phyloP scores from a whole-genome alignment of 1,140 invertebrate genomes.

The Drosophila arizonae region DNA sequence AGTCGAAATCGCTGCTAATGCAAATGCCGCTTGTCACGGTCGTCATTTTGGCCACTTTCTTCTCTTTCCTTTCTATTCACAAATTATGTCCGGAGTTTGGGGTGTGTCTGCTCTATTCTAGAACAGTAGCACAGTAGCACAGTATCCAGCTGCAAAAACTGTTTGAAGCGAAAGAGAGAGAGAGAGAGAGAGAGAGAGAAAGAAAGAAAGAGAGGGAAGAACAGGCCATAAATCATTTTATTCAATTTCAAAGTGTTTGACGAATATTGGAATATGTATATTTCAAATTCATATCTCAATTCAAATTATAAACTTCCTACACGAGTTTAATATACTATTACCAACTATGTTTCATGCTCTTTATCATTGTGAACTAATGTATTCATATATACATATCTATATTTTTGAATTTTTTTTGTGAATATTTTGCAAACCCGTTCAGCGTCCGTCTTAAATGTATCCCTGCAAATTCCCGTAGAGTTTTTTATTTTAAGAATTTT shows the following conservation, averaged over 20 bases:
- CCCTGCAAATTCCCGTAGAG: slow-evolving; percentile 42
- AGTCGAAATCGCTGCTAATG: neutral
- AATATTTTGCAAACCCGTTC: slow-evolving; percentile 18
- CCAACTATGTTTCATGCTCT: no score
- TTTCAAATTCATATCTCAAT: no score
- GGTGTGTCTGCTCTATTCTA: neutral
- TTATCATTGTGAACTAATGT: neutral
- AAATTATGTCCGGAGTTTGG: neutral
- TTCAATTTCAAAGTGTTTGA: no score
- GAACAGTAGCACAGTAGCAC: neutral
- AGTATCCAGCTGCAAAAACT: neutral
- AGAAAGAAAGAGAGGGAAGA: no score
- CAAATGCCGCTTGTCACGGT: neutral
- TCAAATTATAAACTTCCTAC: no score
- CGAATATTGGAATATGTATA: no score
- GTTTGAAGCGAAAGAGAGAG: no score
- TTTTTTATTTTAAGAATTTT: neutral
- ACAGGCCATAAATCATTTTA: no score
- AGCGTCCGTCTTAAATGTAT: slow-evolving; percentile 34
- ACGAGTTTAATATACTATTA: no score
- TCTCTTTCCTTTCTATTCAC: neutral
- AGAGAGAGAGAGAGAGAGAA: no score
- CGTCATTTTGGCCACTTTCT: slow-evolving; percentile 14
- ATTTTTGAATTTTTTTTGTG: neutral
- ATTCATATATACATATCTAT: neutral